Evolutionary conservation across 92 coral and sea anemone species (phyloP), one percentile per base, ranked within the genome.

Genomic region (Actinostola sp.): DNA sequence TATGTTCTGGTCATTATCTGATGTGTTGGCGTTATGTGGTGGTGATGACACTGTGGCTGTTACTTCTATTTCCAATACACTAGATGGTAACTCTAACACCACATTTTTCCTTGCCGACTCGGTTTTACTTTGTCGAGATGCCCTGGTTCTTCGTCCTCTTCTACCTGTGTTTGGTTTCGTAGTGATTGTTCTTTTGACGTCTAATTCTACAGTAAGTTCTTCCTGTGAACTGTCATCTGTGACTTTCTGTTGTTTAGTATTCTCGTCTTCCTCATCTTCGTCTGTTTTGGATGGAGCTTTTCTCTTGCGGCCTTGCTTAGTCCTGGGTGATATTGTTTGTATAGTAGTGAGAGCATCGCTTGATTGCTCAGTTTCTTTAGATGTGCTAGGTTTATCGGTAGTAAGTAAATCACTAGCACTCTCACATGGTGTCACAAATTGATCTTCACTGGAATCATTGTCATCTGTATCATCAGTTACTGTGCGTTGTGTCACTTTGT

Each of bases 291-390:
- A 33, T 13, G 56, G 49, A 45, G 48, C 59, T 38, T 64, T 51
- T 39, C 65, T 44, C 62, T 68, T 68, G 27, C 74, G 74, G 20
- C 62, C 74, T 32, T 48, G 43, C 51, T 19, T 33, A 1, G 61
- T 56, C 25, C 17, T 51, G 0, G 74, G 48, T 20, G 43, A 9
- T 15, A 8, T 8, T 9, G 23, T 35, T 12, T 0, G 38, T 20
- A 25, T 23, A 65, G 36, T 33, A 14, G n/a, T n/a, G n/a, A n/a
- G n/a, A n/a, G n/a, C n/a, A n/a, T n/a, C n/a, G n/a, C n/a, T n/a
- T n/a, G n/a, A n/a, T n/a, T n/a, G n/a, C n/a, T 48, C 21, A 48
- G 54, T 48, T 8, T 48, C 54, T 13, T 13, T 23, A 8, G 54
- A 3, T 48, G n/a, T n/a, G n/a, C n/a, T n/a, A n/a, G n/a, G n/a